Evolutionary conservation across 2,113 vertebrate genomes (phyloP), one percentile per base, ranked within the genome.

Genomic region (Puntigrus tetrazona): DNA sequence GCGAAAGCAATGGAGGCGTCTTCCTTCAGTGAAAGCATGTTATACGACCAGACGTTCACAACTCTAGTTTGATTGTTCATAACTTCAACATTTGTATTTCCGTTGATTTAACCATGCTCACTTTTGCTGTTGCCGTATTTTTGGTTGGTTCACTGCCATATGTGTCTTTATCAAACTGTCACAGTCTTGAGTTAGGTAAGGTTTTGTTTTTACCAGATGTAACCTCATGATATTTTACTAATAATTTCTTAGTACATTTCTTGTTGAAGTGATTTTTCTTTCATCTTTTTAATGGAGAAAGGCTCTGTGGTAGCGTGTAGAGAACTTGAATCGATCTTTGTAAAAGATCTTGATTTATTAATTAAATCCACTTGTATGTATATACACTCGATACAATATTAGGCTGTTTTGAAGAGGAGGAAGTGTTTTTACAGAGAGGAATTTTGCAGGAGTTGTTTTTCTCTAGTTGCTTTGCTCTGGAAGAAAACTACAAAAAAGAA

Each of bases 1-100:
- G 98, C 96, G 0, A 97, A 97, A 92, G 98, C 96, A 9, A 97
- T 96, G 0, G 98, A n/a, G 99, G 22, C 93, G 88, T 16, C 91
- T 99, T 61, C 98, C 98, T 1, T 92, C 90, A 1, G 87, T 99
- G 85, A 90, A 89, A 14, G 84, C 90, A 5, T 84, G n/a, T n/a
- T 86, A n/a, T 94, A 86, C 91, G 94, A 92, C 83, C n/a, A n/a
- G 91, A 41, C 90, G 22, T 89, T 93, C 75, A 4, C 78, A 90
- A 77, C 89, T 25, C 38, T 93, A 34, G 92, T 87, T 69, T 59
- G 69, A 79, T 88, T 22, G 31, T 69, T 69, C 31, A 10, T 22
- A 38, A 22, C 8, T 22, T 65, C 61, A 31, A 20, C 63, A 41
- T 41, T 41, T 72, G 36, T 41, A 3, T 72, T 73, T 73, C 70